A percentile compares a stretch with the other conserved stretches of the same genome.
phyloP scores from a whole-genome alignment of 2,888 invertebrate genomes.

The Hydrotaea diabolus region DNA sequence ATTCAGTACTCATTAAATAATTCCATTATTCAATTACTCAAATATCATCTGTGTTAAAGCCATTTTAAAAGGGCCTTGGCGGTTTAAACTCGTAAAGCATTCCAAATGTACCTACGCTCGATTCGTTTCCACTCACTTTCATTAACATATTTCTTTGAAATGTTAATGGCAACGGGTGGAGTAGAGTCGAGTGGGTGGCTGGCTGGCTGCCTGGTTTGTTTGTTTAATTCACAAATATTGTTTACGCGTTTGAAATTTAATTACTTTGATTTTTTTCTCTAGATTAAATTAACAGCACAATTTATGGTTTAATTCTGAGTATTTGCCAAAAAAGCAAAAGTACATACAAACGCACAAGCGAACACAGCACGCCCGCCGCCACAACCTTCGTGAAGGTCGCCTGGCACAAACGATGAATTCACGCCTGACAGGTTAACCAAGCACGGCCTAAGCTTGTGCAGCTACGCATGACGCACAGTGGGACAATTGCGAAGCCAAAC shows the following conservation, averaged over 20 bases:
- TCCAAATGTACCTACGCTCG: neutral
- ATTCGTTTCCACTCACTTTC: neutral
- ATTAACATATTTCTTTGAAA: neutral
- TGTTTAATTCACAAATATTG: neutral
- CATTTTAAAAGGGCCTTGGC: too few relatives aligned
- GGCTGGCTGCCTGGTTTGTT: neutral
- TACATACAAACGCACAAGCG: neutral
- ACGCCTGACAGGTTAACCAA: neutral
- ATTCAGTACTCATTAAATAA: too few relatives aligned
- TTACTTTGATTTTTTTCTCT: conserved; percentile 19
- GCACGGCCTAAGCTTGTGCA: neutral
- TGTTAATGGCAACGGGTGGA: neutral
- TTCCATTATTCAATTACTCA: too few relatives aligned
- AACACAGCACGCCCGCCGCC: neutral
- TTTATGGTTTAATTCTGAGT: conserved; percentile 26
- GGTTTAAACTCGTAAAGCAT: too few relatives aligned
- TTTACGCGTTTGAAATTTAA: conserved; percentile 17
- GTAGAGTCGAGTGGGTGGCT: too few relatives aligned
- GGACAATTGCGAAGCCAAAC: too few relatives aligned
- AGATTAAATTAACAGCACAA: neutral
- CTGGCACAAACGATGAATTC: neutral
- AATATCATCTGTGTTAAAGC: too few relatives aligned
- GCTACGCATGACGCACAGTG: neutral
- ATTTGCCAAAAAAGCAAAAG: conserved; percentile 7
- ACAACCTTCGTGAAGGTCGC: conserved; percentile 26